Base-by-base conservation (phyloP, 2,797 vertebrate genomes). In the Urophycis tenuis region DNA sequence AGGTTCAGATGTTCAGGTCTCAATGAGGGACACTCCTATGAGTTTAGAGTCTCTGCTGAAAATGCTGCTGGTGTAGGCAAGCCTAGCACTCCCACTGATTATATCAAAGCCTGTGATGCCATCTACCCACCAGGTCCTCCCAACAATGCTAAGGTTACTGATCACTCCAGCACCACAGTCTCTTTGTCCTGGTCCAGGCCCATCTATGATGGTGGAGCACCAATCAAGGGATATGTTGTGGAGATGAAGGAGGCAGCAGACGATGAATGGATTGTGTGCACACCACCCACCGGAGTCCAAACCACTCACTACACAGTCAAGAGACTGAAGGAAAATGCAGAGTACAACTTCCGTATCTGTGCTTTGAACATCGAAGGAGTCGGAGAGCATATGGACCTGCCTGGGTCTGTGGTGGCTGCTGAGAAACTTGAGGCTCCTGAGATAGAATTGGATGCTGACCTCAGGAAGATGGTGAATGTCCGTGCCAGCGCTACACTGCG, bases 331-430 rank as follows among this genome's bases (percentile, higher is more conserved):
- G 96, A 99, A 90, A 99, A 99, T 86, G 91, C 90, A 45, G 96
- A 99, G 82, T 99, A 99, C 83, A 96, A 96, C 82, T 98, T 99
- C 95, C 95, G 96, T 53, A 92, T 99, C 79, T 96, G 95, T 89
- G 98, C 96, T 74, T 86, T 99, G 76, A 99, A 99, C 82, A 94
- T 93, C 77, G 96, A 96, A 91, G 98, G 98, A 75, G 94, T 98
- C 41, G 97, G 98, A 72, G 98, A 99, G 80, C 95, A 94, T 85
- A 93, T 95, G n/a, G 92, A 92, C 82, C 83, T 99, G 72, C 95
- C 96, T 85, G 95, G 93, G 71, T 91, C 95, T 69, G 94, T 99
- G 45, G 75, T 95, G 77, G 94, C 95, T 78, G 92, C 94, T 53
- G 97, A 99, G 74, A 98, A 95, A 85, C 76, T 93, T 19, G 96